phyloP scores from a whole-genome alignment of 2,113 vertebrate genomes.

The Oophaga pumilio region DNA sequence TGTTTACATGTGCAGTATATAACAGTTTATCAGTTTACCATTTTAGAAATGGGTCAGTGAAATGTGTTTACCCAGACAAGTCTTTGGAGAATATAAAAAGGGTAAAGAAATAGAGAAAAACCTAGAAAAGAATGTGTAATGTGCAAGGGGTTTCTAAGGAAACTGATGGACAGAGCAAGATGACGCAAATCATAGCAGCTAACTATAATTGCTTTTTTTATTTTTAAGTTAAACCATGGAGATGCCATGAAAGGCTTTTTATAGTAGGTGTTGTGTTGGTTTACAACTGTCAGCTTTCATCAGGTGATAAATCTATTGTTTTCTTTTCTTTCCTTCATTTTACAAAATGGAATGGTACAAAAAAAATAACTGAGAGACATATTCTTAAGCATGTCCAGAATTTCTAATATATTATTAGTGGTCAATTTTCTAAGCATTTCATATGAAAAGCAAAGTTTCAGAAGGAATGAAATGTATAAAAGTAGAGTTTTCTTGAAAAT shows the following conservation, averaged over 20 bases:
- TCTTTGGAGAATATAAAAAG: conserved; percentile 27
- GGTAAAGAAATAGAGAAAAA: background rate
- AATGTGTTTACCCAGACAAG: conserved; percentile 34
- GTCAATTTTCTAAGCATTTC: no score
- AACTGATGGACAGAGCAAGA: background rate
- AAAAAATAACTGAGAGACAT: no score
- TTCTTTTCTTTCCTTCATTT: background rate
- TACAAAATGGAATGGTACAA: no score
- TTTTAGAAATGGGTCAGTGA: conserved; percentile 54
- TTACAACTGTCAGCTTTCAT: no score
- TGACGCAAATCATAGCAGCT: background rate
- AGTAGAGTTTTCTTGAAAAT: background rate
- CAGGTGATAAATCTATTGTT: background rate
- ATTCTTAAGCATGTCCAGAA: no score
- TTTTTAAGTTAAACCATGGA: background rate
- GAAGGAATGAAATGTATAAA: no score
- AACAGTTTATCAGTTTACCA: conserved; percentile 54
- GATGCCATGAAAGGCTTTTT: no score
- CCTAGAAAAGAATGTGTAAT: background rate
- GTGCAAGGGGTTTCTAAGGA: background rate
- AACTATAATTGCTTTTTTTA: no score
- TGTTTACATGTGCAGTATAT: conserved; percentile 48
- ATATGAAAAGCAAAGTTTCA: no score
- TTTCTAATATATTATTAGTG: no score
- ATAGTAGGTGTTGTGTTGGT: no score